Base-by-base conservation (phyloP, 2,797 vertebrate species). In the Rhodeus uyekii region DNA sequence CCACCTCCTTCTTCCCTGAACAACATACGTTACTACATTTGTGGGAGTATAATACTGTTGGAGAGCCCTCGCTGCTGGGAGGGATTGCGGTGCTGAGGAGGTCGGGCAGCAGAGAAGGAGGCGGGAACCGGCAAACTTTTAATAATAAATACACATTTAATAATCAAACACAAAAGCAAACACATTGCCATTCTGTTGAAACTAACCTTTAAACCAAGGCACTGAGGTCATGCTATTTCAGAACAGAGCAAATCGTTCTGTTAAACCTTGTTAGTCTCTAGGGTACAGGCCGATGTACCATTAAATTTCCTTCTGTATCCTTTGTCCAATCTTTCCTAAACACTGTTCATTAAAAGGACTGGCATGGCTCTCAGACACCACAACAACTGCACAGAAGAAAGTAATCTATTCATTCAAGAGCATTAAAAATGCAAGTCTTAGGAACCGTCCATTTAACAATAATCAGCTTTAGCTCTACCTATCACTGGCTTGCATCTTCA, bases 181-280 rank as follows among this genome's bases (percentile, higher is more conserved):
- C 34, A 18, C 13, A 16, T 39, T 58, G 38, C 42, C 8, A 72
- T 60, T 60, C 36, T 58, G 50, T 18, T 39, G 14, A 55, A 39
- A 74, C 32, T 16, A 7, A 18, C 72, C 19, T 53, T 53, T 22
- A 22, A 55, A 68, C 46, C 36, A 19, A 77, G 46, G 8, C 64
- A 58, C 27, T 34, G 27, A n/a, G 65, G 50, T 14, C 50, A 61
- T 13, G 19, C 38, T 68, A 42, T 58, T 58, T 61, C 50, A 65
- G 69, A 61, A 38, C 36, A 48, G 71, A 38, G 48, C 42, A 44
- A 83, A 80, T 48, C 12, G 27, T 50, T 80, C 39, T 24, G 55
- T 76, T 77, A 63, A 53, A 27, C 42, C 61, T 61, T 67, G 39
- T 46, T 69, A 53, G 50, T 76, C 64, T 36, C 80, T 22, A 76